Evolutionary conservation across 2,797 vertebrate species (phyloP), one percentile per base, ranked within the genome.

Genomic region (Galaxias olidus): DNA sequence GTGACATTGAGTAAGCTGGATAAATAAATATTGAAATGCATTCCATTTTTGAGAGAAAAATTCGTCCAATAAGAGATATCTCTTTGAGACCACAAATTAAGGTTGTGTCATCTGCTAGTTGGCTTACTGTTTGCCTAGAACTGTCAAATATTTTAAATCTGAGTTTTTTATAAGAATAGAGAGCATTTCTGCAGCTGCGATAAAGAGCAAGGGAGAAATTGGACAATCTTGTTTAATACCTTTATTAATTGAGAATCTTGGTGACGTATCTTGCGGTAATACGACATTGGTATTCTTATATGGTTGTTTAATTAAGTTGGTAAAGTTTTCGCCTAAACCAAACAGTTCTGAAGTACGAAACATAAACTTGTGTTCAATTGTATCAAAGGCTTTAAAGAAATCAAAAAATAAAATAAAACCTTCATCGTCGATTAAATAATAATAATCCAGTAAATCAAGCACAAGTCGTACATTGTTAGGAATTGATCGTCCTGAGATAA

Each of bases 381-480:
- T 9, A 49, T 68, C 17, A 57, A 68, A 49, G 15, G 47, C 46
- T 40, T 58, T 49, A 18, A 46, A 41, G 30, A 58, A 57, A 65
- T 65, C 63, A 40, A 68, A 14, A 11, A 68, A 56, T 11, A 42
- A n/a, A n/a, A n/a, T n/a, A n/a, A n/a, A n/a, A n/a, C n/a, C n/a
- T n/a, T n/a, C n/a, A n/a, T n/a, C n/a, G n/a, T n/a, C n/a, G n/a
- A n/a, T n/a, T n/a, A n/a, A n/a, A n/a, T n/a, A n/a, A n/a, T n/a
- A n/a, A n/a, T n/a, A n/a, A n/a, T n/a, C n/a, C n/a, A n/a, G n/a
- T n/a, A n/a, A n/a, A n/a, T n/a, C n/a, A n/a, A n/a, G n/a, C n/a
- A n/a, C n/a, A n/a, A n/a, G n/a, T n/a, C n/a, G n/a, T n/a, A n/a
- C n/a, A n/a, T n/a, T n/a, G n/a, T n/a, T n/a, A n/a, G n/a, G n/a